These are phyloP conservation scores for Rhea pennata DNA, from an alignment of 2,113 vertebrate genomes.

Conservation along the genomic window DNA sequence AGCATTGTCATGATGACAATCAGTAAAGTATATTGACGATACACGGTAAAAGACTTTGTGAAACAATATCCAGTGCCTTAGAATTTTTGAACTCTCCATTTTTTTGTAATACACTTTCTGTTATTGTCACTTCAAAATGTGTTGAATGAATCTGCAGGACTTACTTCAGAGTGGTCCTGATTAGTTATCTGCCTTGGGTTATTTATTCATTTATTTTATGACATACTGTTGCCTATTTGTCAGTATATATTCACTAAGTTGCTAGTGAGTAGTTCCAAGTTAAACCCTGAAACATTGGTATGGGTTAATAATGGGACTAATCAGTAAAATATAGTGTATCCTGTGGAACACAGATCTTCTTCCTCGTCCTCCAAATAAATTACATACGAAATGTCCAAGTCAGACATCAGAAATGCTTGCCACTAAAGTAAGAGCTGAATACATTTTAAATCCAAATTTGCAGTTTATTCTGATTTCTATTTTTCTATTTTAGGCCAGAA, in stretches of 20 bases:
- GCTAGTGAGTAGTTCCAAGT: not conserved
- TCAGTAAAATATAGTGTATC: not conserved
- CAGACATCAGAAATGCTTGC: not conserved
- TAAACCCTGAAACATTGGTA: accelerated
- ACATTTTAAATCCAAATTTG: not conserved
- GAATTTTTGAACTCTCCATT: not conserved
- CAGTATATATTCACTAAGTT: not conserved
- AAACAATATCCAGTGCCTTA: not conserved
- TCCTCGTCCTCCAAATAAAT: not conserved
- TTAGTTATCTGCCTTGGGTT: not conserved
- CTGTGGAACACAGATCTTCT: not conserved
- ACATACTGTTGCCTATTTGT: not conserved
- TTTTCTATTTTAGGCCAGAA: slow-evolving; percentile 78
- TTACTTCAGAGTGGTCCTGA: not conserved
- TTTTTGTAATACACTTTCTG: not conserved
- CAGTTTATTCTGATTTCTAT: not conserved
- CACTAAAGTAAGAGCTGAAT: not conserved
- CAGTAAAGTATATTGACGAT: no score
- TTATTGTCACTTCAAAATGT: not conserved
- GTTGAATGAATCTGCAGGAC: not conserved
- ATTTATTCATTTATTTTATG: not conserved
- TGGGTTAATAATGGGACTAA: not conserved
- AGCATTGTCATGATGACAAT: not conserved
- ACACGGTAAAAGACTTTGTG: not conserved
- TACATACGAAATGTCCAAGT: not conserved